Percentiles rank a stretch among this genome's conserved stretches.
Conservation (phyloP, 2,797 vertebrate species). For the Sandelia bainsii region DNA sequence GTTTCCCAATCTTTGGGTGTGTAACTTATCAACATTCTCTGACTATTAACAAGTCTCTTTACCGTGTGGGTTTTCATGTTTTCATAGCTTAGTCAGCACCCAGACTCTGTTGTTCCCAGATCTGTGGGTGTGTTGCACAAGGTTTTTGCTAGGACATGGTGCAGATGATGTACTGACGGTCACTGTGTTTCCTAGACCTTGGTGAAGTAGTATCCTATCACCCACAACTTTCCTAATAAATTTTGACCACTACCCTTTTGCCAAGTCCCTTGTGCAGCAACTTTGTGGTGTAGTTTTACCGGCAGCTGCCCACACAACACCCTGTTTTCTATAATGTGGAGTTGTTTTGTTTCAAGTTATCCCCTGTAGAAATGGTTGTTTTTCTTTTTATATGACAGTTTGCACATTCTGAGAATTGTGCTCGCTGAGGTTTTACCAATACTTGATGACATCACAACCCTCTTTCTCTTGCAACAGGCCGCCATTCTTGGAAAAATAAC, state of each 20-base stretch:
- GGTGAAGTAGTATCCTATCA: conserved; percentile 10
- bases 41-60: conserved; percentile 25
- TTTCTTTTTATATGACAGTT: conserved; percentile 12
- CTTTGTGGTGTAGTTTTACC: conserved; percentile 11
- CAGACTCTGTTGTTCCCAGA: conserved; percentile 60
- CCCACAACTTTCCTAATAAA: conserved; percentile 46
- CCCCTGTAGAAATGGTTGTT: conserved; percentile 1
- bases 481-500: conserved; percentile 87
- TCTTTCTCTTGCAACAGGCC: conserved; percentile 83
- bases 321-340: conserved; percentile 14
- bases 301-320: background rate
- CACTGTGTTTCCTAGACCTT: conserved; percentile 19
- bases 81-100: conserved; percentile 67
- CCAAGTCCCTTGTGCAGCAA: conserved; percentile 12
- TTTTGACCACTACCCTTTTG: conserved; percentile 14
- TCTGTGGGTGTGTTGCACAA: conserved; percentile 71
- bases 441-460: conserved; percentile 48
- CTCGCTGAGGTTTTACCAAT: conserved; percentile 29
- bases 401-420: conserved; percentile 32
- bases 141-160: conserved; percentile 42
- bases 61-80: conserved; percentile 53
- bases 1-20: conserved; percentile 53
- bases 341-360: conserved; percentile 8
- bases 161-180: conserved; percentile 44
- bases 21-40: conserved; percentile 25